These are phyloP conservation scores for Ophthalmolycus amberensis DNA, from an alignment of 2,113 vertebrate species.

Conservation along the genomic window DNA sequence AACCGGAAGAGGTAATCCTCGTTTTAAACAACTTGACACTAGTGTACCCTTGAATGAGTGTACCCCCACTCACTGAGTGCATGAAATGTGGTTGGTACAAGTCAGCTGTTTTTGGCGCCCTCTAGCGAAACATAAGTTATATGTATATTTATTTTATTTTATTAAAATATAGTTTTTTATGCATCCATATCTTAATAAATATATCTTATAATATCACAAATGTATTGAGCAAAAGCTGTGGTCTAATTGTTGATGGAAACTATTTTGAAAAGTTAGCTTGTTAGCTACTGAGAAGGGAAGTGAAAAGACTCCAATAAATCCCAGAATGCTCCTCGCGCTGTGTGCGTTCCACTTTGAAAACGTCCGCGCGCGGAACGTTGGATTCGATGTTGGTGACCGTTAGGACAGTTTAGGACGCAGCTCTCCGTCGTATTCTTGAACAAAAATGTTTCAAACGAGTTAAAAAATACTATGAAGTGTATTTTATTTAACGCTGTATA, in stretches of 20 bases:
- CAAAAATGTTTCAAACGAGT: background rate
- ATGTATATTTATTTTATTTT: background rate
- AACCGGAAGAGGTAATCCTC: background rate
- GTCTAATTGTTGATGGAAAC: background rate
- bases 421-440: fast-evolving
- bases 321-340: slow-evolving; percentile 49
- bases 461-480: background rate
- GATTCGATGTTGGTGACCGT: background rate
- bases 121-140: background rate
- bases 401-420: background rate
- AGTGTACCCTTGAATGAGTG: background rate
- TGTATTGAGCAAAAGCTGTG: background rate
- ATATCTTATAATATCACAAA: background rate
- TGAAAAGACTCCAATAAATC: slow-evolving; percentile 54
- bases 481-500: background rate
- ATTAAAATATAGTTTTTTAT: background rate
- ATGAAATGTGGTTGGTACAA: background rate
- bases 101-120: background rate
- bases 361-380: slow-evolving; percentile 6
- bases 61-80: background rate
- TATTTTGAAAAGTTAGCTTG: background rate
- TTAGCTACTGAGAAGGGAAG: background rate
- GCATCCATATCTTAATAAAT: background rate
- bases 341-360: background rate
- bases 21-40: background rate